phyloP scores from a whole-genome alignment of 2,888 invertebrate species.

The Artemia sinica region DNA sequence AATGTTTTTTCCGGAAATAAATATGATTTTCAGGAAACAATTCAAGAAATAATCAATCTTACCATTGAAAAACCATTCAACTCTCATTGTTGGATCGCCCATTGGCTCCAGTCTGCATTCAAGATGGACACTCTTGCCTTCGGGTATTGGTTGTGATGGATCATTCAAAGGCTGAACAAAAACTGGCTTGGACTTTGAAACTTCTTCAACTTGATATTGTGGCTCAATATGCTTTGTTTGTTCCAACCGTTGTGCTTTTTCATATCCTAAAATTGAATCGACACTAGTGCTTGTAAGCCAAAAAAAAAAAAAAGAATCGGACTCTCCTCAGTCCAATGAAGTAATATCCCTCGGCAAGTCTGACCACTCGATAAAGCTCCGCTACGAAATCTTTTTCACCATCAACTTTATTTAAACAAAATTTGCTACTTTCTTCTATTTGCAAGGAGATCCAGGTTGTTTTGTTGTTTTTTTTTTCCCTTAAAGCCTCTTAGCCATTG shows the following conservation, averaged over 20 bases:
- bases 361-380: no score
- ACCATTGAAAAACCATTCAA: constrained; percentile 91
- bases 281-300: not conserved
- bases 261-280: constrained; percentile 40
- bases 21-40: no score
- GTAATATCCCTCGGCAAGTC: no score
- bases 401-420: no score
- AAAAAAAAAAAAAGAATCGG: no score
- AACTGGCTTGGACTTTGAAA: constrained; percentile 82
- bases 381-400: no score
- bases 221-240: constrained; percentile 68
- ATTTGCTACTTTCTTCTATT: no score
- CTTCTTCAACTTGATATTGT: constrained; percentile 74
- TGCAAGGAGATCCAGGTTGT: no score
- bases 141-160: constrained; percentile 59
- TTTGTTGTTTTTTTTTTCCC: no score
- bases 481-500: no score
- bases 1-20: no score
- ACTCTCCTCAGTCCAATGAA: no score
- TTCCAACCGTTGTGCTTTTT: constrained; percentile 72
- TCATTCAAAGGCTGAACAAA: constrained; percentile 76
- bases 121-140: constrained; percentile 74
- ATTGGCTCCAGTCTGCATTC: constrained; percentile 83
- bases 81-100: constrained; percentile 87
- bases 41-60: not conserved